Base-by-base conservation (phyloP, 2,888 invertebrate species). In the Emmelina monodactyla region DNA sequence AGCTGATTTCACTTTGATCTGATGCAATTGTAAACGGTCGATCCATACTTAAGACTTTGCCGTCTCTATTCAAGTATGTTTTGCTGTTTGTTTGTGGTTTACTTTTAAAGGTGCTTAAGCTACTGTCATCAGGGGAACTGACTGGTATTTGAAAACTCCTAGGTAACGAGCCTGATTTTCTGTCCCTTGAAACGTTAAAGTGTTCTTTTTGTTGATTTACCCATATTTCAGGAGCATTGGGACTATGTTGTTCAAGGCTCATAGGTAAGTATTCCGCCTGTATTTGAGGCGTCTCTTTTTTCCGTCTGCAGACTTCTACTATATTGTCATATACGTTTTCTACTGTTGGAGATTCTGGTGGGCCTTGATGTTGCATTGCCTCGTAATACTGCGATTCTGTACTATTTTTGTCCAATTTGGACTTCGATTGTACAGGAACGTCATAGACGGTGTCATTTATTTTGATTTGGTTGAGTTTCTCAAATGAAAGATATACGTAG, bases 121-220 rank as follows among this genome's bases (percentile, higher is more conserved):
- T 67, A 32, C 50, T 64, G 15, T 82, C 79, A 25, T 82, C 80
- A 45, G 72, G 81, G 34, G 76, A 80, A 47, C 81, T 82, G 2
- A 85, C 79, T 29, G 81, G 71, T 16, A 86, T 82, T 64, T 90
- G 90, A 50, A 91, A 91, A 50, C 90, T 90, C 47, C 91, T 80
- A 0, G 91, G 91, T 35, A 91, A 61, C 1, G 91, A 91, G 14
- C 90, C 91, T 10, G 89, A 87, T 59, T 91, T 91, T 53, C 85
- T 84, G 34, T 81, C 80, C 34, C 83, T 80, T 1, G 85, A 83
- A 3, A 85, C 85, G 31, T 85, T 88, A 35, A 90, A 78, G 52
- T 87, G 86, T 47, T 86, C 86, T 45, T 85, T 84, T 46, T 89
- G 86, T 35, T 87, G 84, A 44, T 86, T 88, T 14, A 88, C 58